These are phyloP conservation scores for Nephrocerus scutellatus DNA, from an alignment of 2,888 invertebrate species.

Conservation along the genomic window DNA sequence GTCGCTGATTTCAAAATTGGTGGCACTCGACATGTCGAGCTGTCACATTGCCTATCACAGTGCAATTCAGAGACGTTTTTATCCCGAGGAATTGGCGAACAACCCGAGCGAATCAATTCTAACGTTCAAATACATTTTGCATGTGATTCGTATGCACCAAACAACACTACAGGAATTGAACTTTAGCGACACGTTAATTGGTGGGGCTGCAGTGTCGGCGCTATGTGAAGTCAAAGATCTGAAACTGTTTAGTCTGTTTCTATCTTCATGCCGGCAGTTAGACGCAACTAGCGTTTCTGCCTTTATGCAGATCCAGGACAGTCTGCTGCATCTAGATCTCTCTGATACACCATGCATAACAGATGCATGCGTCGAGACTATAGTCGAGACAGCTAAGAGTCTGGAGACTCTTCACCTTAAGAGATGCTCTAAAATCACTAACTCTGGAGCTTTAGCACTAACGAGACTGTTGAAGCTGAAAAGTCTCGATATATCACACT, in stretches of 20 bases:
- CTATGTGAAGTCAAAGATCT: constrained; percentile 51
- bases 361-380: constrained; percentile 55
- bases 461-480: constrained; percentile 52
- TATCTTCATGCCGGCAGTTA: constrained; percentile 38
- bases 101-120: constrained; percentile 62
- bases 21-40: constrained; percentile 57
- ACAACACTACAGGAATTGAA: constrained; percentile 54
- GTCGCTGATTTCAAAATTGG: constrained; percentile 54
- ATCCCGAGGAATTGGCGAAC: constrained; percentile 49
- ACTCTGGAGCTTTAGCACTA: constrained; percentile 54
- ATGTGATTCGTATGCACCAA: constrained; percentile 53
- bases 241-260: constrained; percentile 29
- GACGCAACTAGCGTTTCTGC: constrained; percentile 30
- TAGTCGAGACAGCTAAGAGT: constrained; percentile 54
- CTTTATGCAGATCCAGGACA: constrained; percentile 48
- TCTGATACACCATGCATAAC: constrained; percentile 60
- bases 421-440: constrained; percentile 59
- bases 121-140: constrained; percentile 61
- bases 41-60: constrained; percentile 66
- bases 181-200: constrained; percentile 63
- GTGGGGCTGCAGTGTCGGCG: constrained; percentile 54
- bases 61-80: constrained; percentile 61
- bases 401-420: constrained; percentile 57
- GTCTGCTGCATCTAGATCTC: constrained; percentile 55
- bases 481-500: constrained; percentile 60